phyloP scores from a whole-genome alignment of 2,113 vertebrate species.

The Podilymbus podiceps region DNA sequence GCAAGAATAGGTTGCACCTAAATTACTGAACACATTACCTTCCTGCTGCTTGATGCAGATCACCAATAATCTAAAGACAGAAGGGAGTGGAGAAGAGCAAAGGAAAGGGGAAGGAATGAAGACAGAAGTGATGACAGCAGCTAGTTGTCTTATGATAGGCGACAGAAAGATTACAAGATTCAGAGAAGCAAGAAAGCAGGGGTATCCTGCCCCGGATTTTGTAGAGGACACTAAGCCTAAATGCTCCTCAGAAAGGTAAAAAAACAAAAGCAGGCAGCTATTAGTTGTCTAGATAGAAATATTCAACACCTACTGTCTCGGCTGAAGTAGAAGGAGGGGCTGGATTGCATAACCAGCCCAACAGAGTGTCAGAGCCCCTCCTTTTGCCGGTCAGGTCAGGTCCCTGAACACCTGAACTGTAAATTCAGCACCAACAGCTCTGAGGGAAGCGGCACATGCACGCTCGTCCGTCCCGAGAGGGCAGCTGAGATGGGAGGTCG shows the following conservation, averaged over 20 bases:
- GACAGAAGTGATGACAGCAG: background rate
- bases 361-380: background rate
- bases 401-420: background rate
- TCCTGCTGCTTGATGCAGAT: background rate
- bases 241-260: background rate
- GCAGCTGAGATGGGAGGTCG: background rate
- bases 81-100: background rate
- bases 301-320: background rate
- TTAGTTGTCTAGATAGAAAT: background rate
- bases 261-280: background rate
- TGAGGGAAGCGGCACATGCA: background rate
- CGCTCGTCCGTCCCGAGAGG: accelerated
- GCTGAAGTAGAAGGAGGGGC: background rate
- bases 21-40: background rate
- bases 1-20: background rate
- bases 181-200: background rate
- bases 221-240: background rate
- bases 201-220: background rate
- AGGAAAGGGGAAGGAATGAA: background rate
- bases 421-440: background rate
- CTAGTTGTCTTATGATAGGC: background rate
- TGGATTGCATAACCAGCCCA: background rate
- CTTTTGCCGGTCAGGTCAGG: background rate
- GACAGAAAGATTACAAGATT: background rate
- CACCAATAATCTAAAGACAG: background rate